Evolutionary conservation across 1,140 invertebrate genomes (phyloP).

Genomic region (Drosophila asahinai): DNA sequence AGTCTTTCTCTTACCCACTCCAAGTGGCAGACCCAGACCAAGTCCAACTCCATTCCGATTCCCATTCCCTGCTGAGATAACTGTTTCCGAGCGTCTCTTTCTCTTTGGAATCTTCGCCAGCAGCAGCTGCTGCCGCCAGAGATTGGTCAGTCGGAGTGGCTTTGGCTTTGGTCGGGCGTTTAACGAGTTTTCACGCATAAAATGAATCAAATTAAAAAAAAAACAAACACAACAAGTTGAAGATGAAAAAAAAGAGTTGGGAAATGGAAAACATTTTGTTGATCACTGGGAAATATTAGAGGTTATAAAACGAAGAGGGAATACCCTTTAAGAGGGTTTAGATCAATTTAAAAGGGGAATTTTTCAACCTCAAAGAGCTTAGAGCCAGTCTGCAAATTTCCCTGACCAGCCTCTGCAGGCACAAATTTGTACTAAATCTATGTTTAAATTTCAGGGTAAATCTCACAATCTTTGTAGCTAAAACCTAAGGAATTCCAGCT

Average conservation of each 20-base stretch:
- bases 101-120: conserved; percentile 7
- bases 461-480: too few relatives aligned
- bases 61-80: conserved; percentile 43
- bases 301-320: neutral
- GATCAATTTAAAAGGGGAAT: too few relatives aligned
- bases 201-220: conserved; percentile 74
- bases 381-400: too few relatives aligned
- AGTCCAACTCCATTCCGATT: conserved; percentile 5
- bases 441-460: too few relatives aligned
- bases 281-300: neutral
- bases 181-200: conserved; percentile 80
- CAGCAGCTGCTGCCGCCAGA: neutral
- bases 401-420: too few relatives aligned
- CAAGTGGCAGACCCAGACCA: conserved; percentile 18
- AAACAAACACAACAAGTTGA: conserved; percentile 25
- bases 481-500: too few relatives aligned
- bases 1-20: conserved; percentile 34
- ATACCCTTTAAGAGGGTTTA: neutral
- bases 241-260: conserved; percentile 20
- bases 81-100: conserved; percentile 40
- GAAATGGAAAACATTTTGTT: conserved; percentile 38
- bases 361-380: neutral
- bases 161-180: conserved; percentile 57
- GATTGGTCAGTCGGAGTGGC: conserved; percentile 27
- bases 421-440: too few relatives aligned